phyloP scores from a whole-genome alignment of 1,140 invertebrate genomes.

The Drosophila quadrilineata region DNA sequence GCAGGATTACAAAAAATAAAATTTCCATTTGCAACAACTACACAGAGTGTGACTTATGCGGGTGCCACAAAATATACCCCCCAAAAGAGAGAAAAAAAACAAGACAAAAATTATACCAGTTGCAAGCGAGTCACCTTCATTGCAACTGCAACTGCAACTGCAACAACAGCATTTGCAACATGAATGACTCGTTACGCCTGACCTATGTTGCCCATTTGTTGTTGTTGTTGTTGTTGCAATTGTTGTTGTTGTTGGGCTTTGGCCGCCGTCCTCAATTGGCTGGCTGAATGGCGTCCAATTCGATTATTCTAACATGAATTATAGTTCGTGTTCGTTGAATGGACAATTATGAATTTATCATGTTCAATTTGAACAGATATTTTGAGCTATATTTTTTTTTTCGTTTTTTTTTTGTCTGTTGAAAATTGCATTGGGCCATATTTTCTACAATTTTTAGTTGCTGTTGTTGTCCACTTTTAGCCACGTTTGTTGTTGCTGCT shows the following conservation, averaged over 20 bases:
- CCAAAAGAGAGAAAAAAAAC: constrained; percentile 33
- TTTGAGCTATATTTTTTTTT: constrained; percentile 67
- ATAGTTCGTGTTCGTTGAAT: constrained; percentile 77
- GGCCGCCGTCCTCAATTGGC: constrained; percentile 70
- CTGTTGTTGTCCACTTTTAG: neutral
- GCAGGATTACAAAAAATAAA: constrained; percentile 41
- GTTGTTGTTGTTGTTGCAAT: constrained; percentile 36
- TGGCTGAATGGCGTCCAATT: constrained; percentile 75
- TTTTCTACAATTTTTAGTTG: constrained; percentile 9
- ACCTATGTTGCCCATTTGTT: constrained; percentile 66
- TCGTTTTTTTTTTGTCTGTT: constrained; percentile 8
- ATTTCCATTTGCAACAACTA: neutral
- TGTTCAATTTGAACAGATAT: constrained; percentile 78
- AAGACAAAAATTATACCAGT: constrained; percentile 50
- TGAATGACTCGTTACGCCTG: constrained; percentile 77
- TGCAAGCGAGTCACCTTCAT: constrained; percentile 54
- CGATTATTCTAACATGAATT: constrained; percentile 79
- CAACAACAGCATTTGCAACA: constrained; percentile 63
- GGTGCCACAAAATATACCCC: constrained; percentile 65
- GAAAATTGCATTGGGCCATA: constrained; percentile 48
- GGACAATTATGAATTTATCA: constrained; percentile 79
- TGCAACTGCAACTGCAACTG: constrained; percentile 31
- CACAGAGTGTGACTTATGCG: constrained; percentile 71
- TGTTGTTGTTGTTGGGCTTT: constrained; percentile 45
- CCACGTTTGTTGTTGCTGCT: constrained; percentile 30